Base-by-base conservation (phyloP, 2,797 vertebrate species). In the Darevskia mixta region DNA sequence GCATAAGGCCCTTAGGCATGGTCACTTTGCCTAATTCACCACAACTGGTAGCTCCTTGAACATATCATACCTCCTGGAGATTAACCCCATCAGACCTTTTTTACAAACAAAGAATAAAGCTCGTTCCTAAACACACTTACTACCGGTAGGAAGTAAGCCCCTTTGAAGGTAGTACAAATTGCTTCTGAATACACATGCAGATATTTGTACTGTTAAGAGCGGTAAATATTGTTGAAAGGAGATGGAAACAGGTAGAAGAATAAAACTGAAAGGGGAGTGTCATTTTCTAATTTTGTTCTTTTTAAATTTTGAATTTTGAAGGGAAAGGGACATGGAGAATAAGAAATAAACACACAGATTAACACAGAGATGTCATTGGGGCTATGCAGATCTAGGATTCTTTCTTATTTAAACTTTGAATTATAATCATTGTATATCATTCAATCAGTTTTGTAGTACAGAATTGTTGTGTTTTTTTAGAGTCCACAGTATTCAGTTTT, bases 401-500 rank as follows among this genome's bases (percentile, higher is more conserved):
- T 67, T 69, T 61, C 61, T 87, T 82, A n/a, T 67, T 6, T 66
- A 64, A 29, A 20, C 13, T 35, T 43, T 66, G 8, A 13, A 38
- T 82, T 76, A 13, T 41, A 76, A 35, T 66, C 5, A n/a, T 27
- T 64, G 6, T 3, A 49, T 75, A 8, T 15, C 38, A 20, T 13
- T 58, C 27, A 32, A 73, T 38, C 7, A 5, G 15, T 55, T 49
- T 61, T 58, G 11, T 49, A 29, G 32, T n/a, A n/a, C 43, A 55
- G 49, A 15, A 55, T 7, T 43, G 10, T 79, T 55, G 2, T n/a
- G 55, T 79, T 32, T 32, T 41, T 55, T 55, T 55, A 55, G 13
- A 20, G 15, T 58, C 10, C 13, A 23, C 20, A 80, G 77, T 27
- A 73, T 11, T 55, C 8, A 35, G 7, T 90, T 94, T 90, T 80